These are phyloP conservation scores for Philaenus spumarius DNA, from an alignment of 1,140 invertebrate species.

Conservation along the genomic window DNA sequence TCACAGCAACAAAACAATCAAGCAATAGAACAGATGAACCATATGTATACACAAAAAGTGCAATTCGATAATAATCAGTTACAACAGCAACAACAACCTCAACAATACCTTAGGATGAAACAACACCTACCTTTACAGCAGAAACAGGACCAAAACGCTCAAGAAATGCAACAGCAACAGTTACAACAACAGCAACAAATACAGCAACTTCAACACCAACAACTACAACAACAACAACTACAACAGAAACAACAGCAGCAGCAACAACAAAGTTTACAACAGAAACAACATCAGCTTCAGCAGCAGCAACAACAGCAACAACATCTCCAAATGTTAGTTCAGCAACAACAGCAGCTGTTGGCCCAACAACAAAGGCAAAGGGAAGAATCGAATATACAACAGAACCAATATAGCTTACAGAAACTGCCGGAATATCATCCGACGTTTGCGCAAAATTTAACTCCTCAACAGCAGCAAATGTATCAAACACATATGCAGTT, in stretches of 20 bases:
- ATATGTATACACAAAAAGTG: background rate
- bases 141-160: background rate
- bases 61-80: too few relatives aligned
- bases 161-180: slow-evolving; percentile 17
- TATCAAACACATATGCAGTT: slow-evolving; percentile 44
- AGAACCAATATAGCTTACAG: slow-evolving; percentile 19
- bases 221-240: slow-evolving; percentile 9
- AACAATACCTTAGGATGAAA: slow-evolving; percentile 6
- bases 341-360: slow-evolving; percentile 25
- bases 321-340: slow-evolving; percentile 17
- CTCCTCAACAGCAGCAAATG: slow-evolving; percentile 42
- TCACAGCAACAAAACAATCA: slow-evolving; percentile 21
- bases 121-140: slow-evolving; percentile 7
- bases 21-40: slow-evolving; percentile 23
- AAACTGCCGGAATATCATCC: slow-evolving; percentile 27
- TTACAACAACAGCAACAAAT: slow-evolving; percentile 12
- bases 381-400: slow-evolving; percentile 25
- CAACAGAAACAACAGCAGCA: slow-evolving; percentile 26
- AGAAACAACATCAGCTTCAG: slow-evolving; percentile 27
- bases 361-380: slow-evolving; percentile 21
- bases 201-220: slow-evolving; percentile 10
- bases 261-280: slow-evolving; percentile 30
- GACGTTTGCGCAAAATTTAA: slow-evolving; percentile 33
- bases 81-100: slow-evolving; percentile 5
- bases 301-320: slow-evolving; percentile 27